A percentile compares a stretch with the other conserved stretches of the same genome.
These are phyloP conservation scores for Bibio marci DNA, from an alignment of 2,888 invertebrate species.

Conservation along the genomic window DNA sequence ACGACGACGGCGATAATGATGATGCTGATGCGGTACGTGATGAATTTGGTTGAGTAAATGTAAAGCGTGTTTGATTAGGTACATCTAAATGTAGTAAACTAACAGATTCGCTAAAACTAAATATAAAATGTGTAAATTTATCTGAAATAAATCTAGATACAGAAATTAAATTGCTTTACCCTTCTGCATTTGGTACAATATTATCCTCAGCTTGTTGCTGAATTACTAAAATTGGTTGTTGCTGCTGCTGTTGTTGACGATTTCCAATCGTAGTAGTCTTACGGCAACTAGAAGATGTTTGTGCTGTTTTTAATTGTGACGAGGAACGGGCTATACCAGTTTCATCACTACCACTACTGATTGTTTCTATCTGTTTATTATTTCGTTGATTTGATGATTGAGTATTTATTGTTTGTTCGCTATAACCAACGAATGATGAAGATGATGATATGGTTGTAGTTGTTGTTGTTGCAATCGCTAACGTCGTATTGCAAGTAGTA, in stretches of 20 bases:
- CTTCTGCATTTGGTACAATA: too few species aligned
- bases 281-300: slow-evolving; percentile 18
- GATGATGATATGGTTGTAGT: slow-evolving; percentile 11
- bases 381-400: slow-evolving; percentile 16
- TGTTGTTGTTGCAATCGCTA: slow-evolving; percentile 18
- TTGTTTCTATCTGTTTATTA: slow-evolving; percentile 48
- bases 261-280: slow-evolving; percentile 13
- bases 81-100: slow-evolving; percentile 85
- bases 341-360: slow-evolving; percentile 55
- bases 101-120: slow-evolving; percentile 69
- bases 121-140: too few species aligned
- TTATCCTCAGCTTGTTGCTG: not conserved
- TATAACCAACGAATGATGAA: too few species aligned
- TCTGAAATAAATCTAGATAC: slow-evolving; percentile 84
- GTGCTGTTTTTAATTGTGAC: too few species aligned
- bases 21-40: slow-evolving; percentile 6
- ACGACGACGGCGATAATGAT: slow-evolving; percentile 16
- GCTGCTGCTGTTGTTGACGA: not conserved
- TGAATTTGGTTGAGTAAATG: slow-evolving; percentile 38
- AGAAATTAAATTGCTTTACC: slow-evolving; percentile 71
- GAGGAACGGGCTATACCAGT: slow-evolving; percentile 21
- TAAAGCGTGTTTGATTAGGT: slow-evolving; percentile 42
- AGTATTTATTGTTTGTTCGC: slow-evolving; percentile 16
- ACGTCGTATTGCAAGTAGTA: slow-evolving; percentile 30
- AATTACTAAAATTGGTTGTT: slow-evolving; percentile 12